Evolutionary conservation across 2,797 vertebrate genomes (phyloP), one percentile per base, ranked within the genome.

Genomic region (Scolopax rusticola): DNA sequence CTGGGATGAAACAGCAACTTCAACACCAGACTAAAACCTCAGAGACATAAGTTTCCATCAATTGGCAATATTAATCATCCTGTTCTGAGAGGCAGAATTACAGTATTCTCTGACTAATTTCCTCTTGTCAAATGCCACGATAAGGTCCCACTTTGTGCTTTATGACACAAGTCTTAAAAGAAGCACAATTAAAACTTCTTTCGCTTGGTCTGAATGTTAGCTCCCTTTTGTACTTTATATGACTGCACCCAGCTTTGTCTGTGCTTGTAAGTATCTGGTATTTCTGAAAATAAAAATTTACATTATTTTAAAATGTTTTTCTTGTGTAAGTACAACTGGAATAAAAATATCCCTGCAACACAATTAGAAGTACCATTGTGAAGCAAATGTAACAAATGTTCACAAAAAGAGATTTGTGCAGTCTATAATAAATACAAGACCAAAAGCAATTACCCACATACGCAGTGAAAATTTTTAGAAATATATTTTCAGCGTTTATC

Each of bases 21-120:
- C 38, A 65, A 13, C 10, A 53, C 20, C 15, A 8, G 18, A 17
- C 18, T 41, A 54, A 79, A 82, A 50, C 6, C 32, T 69, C 0
- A 0, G 40, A 76, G 9, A 5, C 1, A 0, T 15, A 64, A 60
- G 9, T 59, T 56, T 74, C 47, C 19, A 51, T 59, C 24, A 30
- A 15, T 24, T 54, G 40, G 3, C 12, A 70, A 30, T 77, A 74
- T 32, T 56, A 51, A 41, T 47, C 11, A 17, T 6, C 20, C 12
- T 61, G 4, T 6, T 63, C n/a, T 40, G 28, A 63, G 25, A 54
- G 17, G 30, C 4, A 79, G 32, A 70, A 61, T 48, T 63, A 32
- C 14, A 70, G 7, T 12, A 11, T 24, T 41, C 40, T 36, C 27
- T 63, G 40, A 64, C 9, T 17, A 80, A 2, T 5, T 87, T n/a